Base-by-base conservation (phyloP, 1,140 invertebrate species). In the Aphidius ervi region DNA sequence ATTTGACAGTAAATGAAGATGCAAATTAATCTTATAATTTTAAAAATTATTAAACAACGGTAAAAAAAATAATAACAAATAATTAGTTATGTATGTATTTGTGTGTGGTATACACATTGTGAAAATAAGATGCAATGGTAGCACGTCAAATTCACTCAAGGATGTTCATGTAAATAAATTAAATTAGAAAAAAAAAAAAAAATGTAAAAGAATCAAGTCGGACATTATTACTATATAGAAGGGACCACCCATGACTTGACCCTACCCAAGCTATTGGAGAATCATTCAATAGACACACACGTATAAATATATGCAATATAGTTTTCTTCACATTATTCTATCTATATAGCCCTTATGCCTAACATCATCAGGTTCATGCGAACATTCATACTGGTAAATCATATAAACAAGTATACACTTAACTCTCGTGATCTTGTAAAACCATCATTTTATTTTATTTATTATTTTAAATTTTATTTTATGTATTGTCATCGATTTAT, bases 241-340 rank as follows among this genome's bases (percentile, higher is more conserved):
- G 65, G 68, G 77, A 77, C 76, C 76, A 78, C 75, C 77, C 77
- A 77, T 75, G 73, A 65, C 67, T 69, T 72, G 77, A 77, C 74
- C 73, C 72, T 71, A 66, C 65, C 65, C 64, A 64, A 64, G 58
- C 65, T 59, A 58, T 50, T 54, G 62, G 64, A 23, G 4, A 31
- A 31, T 31, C 23, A 31, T 31, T 31, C 2, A 31, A 16, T 16
- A 16, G 16, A 16, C 16, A 16, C 16, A 16, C 16, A 16, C 16
- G 16, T 16, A 16, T 16, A 16, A 16, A 31, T 31, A 31, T 31
- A 4, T 31, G 23, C 23, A 31, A 31, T 31, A 31, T 31, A 31
- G 23, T 31, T 31, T 56, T 16, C 40, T 46, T 52, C 9, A 61
- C 7, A 4, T 46, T 46, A 31, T 16, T 23, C 7, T 8, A 8